Base-by-base conservation (phyloP, 2,888 invertebrate genomes). In the Euclidia mi region DNA sequence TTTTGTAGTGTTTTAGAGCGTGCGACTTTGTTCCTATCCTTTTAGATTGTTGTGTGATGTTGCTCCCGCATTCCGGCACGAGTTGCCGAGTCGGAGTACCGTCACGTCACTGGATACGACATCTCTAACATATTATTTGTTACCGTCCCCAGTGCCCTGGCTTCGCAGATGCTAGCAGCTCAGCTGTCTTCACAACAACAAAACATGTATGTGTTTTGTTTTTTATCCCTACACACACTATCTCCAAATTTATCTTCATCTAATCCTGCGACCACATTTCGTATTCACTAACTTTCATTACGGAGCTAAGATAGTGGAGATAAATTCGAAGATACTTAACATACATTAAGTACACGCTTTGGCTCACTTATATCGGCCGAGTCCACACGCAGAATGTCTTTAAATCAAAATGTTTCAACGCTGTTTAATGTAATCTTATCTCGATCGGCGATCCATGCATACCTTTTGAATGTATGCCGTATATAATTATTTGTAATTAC, bases 141-240 rank as follows among this genome's bases (percentile, higher is more conserved):
- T 95, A 95, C 92, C 96, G 95, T 97, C 95, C 96, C 96, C 97
- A 98, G 98, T 97, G 98, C 98, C 97, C 98, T 98, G 96, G 98
- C 98, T 96, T 97, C 98, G 96, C 98, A 98, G 97, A 98, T 98
- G 98, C 97, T 97, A 96, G 98, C 97, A 96, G 96, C 97, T 95
- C 98, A 98, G 96, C 96, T 97, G 94, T 97, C 97, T 94, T 97
- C 97, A 95, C 98, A 98, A 96, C 98, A 98, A 96, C 98, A 98
- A 96, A 97, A 97, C 96, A 98, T 98, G 98, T 98, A 98, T 96
- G 98, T 97, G 92, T 94, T 94, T 92, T 94, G 92, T 94, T 93
- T 88, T 81, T 84, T 85, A 81, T 82, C 88, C 85, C 83, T 84
- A 84, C 78, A 83, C 78, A 66, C 61, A 64, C 78, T 81, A 84